Percentiles rank a stretch among this genome's conserved stretches.
phyloP scores from a whole-genome alignment of 2,888 invertebrate species.

The Drosophila putrida region DNA sequence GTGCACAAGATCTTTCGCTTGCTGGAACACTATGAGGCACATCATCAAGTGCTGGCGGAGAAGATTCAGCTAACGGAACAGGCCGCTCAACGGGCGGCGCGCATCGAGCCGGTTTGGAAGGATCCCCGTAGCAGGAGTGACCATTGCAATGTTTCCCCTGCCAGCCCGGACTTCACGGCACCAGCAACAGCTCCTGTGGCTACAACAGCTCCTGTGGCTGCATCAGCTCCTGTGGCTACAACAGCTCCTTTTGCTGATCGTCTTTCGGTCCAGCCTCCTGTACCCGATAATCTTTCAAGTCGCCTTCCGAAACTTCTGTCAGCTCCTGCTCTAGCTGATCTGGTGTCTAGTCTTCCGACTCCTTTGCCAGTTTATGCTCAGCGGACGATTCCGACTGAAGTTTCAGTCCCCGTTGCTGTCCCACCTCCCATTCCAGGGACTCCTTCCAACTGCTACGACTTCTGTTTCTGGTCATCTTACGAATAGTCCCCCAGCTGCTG shows the following conservation, averaged over 20 bases:
- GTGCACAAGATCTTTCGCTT: slow-evolving; percentile 77
- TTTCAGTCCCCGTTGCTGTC: neutral
- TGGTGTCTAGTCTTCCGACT: neutral
- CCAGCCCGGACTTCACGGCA: neutral
- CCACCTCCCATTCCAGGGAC: neutral
- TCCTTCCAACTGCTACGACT: neutral
- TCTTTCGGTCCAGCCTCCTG: neutral
- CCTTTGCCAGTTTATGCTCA: neutral
- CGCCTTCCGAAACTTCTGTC: neutral
- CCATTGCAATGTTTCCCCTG: neutral
- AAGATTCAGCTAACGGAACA: slow-evolving; percentile 64
- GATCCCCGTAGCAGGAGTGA: neutral
- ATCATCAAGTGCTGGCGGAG: slow-evolving; percentile 73
- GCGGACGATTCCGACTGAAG: neutral
- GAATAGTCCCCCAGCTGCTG: neutral
- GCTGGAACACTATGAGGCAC: slow-evolving; percentile 77
- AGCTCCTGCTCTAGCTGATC: neutral
- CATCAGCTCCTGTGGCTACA: neutral
- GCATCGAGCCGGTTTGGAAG: slow-evolving; percentile 51
- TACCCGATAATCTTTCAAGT: neutral
- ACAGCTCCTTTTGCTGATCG: neutral
- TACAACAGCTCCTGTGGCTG: neutral
- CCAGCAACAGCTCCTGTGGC: neutral
- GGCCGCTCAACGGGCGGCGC: slow-evolving; percentile 47
- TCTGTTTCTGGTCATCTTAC: neutral